Conservation (phyloP, 2,113 vertebrate species). For the Ophthalmolycus amberensis region DNA sequence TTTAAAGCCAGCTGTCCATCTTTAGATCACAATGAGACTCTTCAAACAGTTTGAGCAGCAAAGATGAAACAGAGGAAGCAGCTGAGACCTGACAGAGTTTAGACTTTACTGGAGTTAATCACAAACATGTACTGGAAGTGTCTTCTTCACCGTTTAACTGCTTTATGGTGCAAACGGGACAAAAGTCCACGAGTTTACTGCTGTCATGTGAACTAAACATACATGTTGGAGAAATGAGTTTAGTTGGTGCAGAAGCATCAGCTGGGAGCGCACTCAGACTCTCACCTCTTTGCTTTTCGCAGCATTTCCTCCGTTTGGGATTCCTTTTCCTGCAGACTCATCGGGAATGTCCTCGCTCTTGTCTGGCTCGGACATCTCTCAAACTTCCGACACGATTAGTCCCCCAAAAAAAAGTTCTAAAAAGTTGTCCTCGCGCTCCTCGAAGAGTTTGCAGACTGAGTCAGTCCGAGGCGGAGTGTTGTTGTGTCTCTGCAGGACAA, state of each 20-base stretch:
- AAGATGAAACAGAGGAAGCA: background rate
- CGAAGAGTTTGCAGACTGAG: background rate
- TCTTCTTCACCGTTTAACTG: background rate
- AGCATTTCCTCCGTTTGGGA: conserved; percentile 37
- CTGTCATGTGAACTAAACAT: conserved; percentile 8
- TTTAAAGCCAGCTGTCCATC: background rate
- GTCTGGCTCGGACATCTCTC: conserved; percentile 50
- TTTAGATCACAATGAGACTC: background rate
- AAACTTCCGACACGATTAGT: background rate
- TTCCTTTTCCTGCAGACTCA: conserved; percentile 29
- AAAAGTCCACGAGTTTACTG: conserved; percentile 52
- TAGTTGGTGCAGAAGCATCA: background rate
- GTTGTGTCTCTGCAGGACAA: background rate
- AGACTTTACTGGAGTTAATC: background rate
- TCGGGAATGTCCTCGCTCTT: conserved; percentile 40
- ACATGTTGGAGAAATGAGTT: background rate
- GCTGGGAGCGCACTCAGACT: background rate
- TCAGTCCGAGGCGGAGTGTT: background rate
- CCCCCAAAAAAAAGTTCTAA: background rate
- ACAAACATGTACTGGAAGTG: background rate
- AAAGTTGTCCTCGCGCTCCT: background rate
- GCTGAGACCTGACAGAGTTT: too few relatives aligned
- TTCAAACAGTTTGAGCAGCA: background rate
- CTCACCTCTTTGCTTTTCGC: conserved; percentile 63
- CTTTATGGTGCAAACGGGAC: conserved; percentile 32